phyloP scores from a whole-genome alignment of 1,140 invertebrate genomes.

The Sweltsa coloradensis region DNA sequence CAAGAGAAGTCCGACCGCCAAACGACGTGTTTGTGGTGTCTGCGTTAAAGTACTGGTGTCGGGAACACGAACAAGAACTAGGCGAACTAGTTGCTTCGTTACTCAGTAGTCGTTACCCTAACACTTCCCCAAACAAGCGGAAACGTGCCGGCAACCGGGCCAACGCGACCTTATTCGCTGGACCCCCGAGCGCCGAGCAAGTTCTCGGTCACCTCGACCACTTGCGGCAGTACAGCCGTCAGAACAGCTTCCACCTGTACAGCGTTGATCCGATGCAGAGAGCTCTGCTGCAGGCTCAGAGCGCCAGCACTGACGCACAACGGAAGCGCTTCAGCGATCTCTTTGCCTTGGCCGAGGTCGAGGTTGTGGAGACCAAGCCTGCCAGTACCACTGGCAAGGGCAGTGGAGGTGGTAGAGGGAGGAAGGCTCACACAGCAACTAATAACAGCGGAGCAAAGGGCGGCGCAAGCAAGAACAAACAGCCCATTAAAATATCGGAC shows the following conservation, averaged over 20 bases:
- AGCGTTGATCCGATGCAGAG: constrained; percentile 78
- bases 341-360: constrained; percentile 80
- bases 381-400: constrained; percentile 27
- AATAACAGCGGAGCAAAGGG: constrained; percentile 25
- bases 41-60: constrained; percentile 83
- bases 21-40: constrained; percentile 75
- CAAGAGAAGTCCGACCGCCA: constrained; percentile 55
- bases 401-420: constrained; percentile 26
- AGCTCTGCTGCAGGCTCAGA: constrained; percentile 67
- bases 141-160: constrained; percentile 44
- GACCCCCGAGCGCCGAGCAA: constrained; percentile 39
- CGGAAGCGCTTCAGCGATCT: constrained; percentile 85
- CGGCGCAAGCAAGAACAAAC: constrained; percentile 32
- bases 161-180: background rate
- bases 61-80: constrained; percentile 79
- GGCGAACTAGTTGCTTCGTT: constrained; percentile 69
- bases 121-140: constrained; percentile 77
- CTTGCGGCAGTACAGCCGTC: constrained; percentile 60
- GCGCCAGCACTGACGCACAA: constrained; percentile 65
- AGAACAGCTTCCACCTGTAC: constrained; percentile 48
- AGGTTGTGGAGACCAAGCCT: constrained; percentile 46
- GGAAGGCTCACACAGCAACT: constrained; percentile 26
- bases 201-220: constrained; percentile 86
- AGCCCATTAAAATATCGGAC: constrained; percentile 40
- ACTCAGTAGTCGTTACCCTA: constrained; percentile 64